A percentile compares a stretch with the other conserved stretches of the same genome.
These are phyloP conservation scores for Drosophila ohnishii DNA, from an alignment of 1,140 invertebrate species.

Conservation along the genomic window DNA sequence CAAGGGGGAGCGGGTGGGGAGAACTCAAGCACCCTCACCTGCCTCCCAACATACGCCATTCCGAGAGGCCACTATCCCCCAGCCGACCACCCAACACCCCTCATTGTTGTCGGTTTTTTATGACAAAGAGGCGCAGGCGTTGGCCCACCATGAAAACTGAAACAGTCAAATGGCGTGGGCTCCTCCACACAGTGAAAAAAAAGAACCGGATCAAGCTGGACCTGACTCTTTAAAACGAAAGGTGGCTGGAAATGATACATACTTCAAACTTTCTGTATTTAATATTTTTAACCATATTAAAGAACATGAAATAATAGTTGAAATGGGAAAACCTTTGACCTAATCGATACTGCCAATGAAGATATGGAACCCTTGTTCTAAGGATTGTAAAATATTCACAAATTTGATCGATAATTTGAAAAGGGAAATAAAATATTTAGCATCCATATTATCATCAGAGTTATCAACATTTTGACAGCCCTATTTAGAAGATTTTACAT, in stretches of 20 bases:
- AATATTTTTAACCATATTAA: not conserved
- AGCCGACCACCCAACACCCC: constrained; percentile 19
- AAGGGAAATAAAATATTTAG: not conserved
- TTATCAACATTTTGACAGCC: not conserved
- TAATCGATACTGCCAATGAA: not conserved
- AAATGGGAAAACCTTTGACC: too few relatives aligned
- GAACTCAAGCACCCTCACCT: constrained; percentile 38
- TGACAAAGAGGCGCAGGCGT: constrained; percentile 55
- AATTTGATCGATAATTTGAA: not conserved
- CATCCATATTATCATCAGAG: not conserved
- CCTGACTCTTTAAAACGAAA: not conserved
- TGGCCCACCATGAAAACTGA: constrained; percentile 59
- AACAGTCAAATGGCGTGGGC: constrained; percentile 67
- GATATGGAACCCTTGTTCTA: not conserved
- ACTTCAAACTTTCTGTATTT: not conserved
- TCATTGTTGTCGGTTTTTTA: constrained; percentile 75
- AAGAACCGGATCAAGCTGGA: not conserved
- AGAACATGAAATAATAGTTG: not conserved
- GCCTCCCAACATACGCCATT: constrained; percentile 9
- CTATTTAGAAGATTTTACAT: not conserved
- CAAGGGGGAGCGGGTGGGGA: constrained; percentile 1
- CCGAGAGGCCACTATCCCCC: constrained; percentile 9
- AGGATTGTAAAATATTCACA: not conserved
- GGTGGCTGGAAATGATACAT: not conserved
- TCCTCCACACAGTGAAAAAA: constrained; percentile 17